A percentile compares a stretch with the other conserved stretches of the same genome.
phyloP scores from a whole-genome alignment of 2,888 invertebrate species.

The Stenolophus ochropezus region DNA sequence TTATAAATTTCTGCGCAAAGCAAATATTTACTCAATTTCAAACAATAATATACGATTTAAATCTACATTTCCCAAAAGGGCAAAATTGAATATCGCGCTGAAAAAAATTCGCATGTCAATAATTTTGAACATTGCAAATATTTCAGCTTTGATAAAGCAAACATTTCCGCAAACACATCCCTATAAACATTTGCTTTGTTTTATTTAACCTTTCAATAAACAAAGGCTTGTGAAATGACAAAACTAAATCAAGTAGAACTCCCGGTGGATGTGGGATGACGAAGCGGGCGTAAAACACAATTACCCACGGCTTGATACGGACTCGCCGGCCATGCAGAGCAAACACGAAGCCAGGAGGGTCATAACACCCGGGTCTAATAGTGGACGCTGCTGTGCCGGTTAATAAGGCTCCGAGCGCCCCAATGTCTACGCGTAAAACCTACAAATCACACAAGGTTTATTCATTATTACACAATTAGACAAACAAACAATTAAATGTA shows the following conservation, averaged over 20 bases:
- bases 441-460: too few relatives aligned
- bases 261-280: too few relatives aligned
- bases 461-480: too few relatives aligned
- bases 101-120: conserved; percentile 18
- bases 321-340: neutral
- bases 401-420: too few relatives aligned
- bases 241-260: conserved; percentile 32
- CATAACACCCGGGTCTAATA: neutral
- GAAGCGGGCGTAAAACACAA: conserved; percentile 13
- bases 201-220: conserved; percentile 19
- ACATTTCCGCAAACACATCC: too few relatives aligned
- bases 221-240: conserved; percentile 11
- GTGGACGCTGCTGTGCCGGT: neutral
- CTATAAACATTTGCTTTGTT: conserved; percentile 32
- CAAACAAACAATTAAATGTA: too few relatives aligned
- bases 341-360: neutral
- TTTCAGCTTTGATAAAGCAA: neutral
- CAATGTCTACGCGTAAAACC: too few relatives aligned
- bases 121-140: conserved; percentile 11
- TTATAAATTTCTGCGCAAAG: neutral
- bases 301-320: neutral
- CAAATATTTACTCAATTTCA: neutral
- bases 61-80: neutral
- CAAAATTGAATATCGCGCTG: neutral
- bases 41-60: neutral